These are phyloP conservation scores for Acrocephalus kingi DNA, from an alignment of 2,113 vertebrate species.

Conservation along the genomic window DNA sequence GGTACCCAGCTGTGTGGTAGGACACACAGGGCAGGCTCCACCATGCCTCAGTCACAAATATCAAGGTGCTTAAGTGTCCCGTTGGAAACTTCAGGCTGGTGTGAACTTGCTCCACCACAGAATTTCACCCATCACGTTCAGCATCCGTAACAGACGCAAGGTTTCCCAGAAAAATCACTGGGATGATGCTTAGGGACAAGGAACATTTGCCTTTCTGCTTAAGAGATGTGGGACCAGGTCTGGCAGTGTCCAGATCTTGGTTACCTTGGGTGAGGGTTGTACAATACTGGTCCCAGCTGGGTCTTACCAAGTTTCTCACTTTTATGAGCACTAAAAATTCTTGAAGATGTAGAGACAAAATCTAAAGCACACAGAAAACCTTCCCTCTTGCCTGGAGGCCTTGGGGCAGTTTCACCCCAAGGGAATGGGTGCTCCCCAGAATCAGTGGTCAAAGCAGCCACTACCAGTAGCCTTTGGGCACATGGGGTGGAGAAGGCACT, in stretches of 20 bases:
- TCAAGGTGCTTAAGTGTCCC: background rate
- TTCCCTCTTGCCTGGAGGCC: background rate
- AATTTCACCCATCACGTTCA: background rate
- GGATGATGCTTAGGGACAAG: background rate
- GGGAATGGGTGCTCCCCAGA: background rate
- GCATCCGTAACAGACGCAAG: fast-evolving
- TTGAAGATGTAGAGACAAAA: background rate
- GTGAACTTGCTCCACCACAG: background rate
- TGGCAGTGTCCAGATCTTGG: background rate
- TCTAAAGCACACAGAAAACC: background rate
- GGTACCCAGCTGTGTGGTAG: background rate
- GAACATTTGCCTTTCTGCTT: background rate
- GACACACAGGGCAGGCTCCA: background rate
- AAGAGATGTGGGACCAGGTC: background rate
- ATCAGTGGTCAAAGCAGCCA: background rate
- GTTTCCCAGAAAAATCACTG: background rate
- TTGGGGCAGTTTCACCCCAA: background rate
- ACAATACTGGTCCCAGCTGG: background rate
- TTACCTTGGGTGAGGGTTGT: background rate
- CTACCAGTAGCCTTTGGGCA: background rate
- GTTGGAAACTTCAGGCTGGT: background rate
- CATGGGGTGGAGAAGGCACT: background rate
- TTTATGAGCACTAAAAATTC: constrained; percentile 17
- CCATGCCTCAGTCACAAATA: background rate
- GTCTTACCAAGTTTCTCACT: background rate